Percentiles rank a stretch among this genome's conserved stretches.
Conservation (phyloP, 2,113 vertebrate species). For the Tyrannus savana region DNA sequence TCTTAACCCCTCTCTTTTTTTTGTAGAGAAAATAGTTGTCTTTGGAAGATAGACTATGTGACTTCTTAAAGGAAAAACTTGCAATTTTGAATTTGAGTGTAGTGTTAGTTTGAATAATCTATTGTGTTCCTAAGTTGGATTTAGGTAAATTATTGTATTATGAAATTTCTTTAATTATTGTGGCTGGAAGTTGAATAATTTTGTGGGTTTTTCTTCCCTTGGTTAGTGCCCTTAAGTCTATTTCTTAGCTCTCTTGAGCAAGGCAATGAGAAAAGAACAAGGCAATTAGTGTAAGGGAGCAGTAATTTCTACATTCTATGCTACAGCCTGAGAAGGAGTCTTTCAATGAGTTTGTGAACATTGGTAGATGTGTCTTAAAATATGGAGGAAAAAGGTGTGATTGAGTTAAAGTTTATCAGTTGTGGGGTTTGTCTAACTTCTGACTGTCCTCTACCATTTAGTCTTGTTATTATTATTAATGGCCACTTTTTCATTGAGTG, state of each 20-base stretch:
- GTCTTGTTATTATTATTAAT: neutral
- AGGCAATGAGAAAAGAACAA: neutral
- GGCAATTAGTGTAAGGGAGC: neutral
- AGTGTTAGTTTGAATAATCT: neutral
- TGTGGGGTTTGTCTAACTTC: neutral
- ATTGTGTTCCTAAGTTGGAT: neutral
- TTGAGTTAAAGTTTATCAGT: neutral
- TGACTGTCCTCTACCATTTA: neutral
- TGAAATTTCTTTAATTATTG: neutral
- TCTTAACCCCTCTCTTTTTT: neutral
- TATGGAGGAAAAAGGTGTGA: neutral
- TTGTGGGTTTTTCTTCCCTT: neutral
- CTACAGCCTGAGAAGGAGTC: neutral
- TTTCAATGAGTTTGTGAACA: neutral
- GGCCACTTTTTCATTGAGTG: neutral
- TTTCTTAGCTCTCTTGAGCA: neutral
- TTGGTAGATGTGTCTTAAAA: neutral
- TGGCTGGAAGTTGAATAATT: neutral
- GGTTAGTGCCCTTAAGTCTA: neutral
- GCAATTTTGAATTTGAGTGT: neutral
- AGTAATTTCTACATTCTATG: neutral
- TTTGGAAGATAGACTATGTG: neutral
- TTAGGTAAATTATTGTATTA: neutral
- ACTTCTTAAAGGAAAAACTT: neutral
- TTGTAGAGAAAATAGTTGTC: neutral